Percentiles rank a stretch among this genome's conserved stretches.
These are phyloP conservation scores for Corythornis madagascariensis DNA, from an alignment of 2,113 vertebrate species.

Conservation along the genomic window DNA sequence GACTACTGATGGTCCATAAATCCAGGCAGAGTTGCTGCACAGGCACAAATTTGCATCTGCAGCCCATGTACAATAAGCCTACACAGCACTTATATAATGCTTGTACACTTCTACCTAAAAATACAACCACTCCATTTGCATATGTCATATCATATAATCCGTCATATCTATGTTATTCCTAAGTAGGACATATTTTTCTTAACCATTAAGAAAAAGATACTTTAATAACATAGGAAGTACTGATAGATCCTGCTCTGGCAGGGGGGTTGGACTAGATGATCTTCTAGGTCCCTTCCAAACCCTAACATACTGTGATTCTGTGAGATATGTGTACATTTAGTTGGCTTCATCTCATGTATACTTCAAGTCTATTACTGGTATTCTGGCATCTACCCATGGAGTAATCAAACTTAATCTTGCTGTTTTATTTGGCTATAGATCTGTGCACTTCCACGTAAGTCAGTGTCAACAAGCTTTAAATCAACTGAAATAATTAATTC, in stretches of 20 bases:
- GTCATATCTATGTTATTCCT: background rate
- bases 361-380: background rate
- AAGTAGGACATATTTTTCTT: background rate
- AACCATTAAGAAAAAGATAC: background rate
- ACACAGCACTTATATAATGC: background rate
- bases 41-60: background rate
- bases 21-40: background rate
- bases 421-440: constrained; percentile 8
- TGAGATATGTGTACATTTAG: background rate
- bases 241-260: background rate
- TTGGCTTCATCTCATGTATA: background rate
- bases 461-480: background rate
- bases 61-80: background rate
- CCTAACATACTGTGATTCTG: background rate
- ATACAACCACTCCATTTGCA: background rate
- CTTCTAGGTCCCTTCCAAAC: too few species aligned
- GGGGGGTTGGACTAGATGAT: too few species aligned
- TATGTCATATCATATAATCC: background rate
- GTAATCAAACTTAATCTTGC: background rate
- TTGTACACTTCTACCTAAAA: background rate
- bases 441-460: background rate
- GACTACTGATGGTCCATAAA: background rate
- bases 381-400: background rate
- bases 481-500: background rate
- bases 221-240: background rate